A percentile compares a stretch with the other conserved stretches of the same genome.
These are phyloP conservation scores for Hippocampus zosterae DNA, from an alignment of 2,113 vertebrate genomes.

Conservation along the genomic window DNA sequence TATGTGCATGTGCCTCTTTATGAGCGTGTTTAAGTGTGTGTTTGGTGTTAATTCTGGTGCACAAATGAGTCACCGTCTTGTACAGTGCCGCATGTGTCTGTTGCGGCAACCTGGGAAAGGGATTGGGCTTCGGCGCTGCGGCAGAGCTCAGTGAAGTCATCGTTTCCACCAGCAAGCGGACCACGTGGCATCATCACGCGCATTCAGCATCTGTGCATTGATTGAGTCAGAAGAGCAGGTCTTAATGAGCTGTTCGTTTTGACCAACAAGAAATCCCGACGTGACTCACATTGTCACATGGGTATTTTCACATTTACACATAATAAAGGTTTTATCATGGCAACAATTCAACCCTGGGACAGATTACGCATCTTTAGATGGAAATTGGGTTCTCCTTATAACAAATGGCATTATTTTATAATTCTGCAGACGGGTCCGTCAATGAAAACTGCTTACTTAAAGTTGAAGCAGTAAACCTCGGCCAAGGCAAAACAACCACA, in stretches of 20 bases:
- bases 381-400: neutral
- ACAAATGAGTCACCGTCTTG: slow-evolving; percentile 30
- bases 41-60: slow-evolving; percentile 40
- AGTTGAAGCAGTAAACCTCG: no score
- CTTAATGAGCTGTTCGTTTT: slow-evolving; percentile 24
- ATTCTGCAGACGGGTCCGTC: no score
- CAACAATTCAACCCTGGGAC: neutral
- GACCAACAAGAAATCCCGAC: slow-evolving; percentile 19
- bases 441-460: no score
- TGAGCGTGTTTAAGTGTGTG: slow-evolving; percentile 52
- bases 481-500: no score
- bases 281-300: slow-evolving; percentile 5
- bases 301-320: neutral
- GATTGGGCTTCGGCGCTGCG: slow-evolving; percentile 54
- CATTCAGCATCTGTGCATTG: slow-evolving; percentile 66
- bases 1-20: slow-evolving; percentile 39
- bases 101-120: slow-evolving; percentile 43
- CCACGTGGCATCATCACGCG: slow-evolving; percentile 62
- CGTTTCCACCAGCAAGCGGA: slow-evolving; percentile 67
- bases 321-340: neutral
- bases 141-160: slow-evolving; percentile 69
- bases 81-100: slow-evolving; percentile 30
- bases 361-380: neutral
- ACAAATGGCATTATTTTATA: no score
- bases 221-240: slow-evolving; percentile 37